A percentile compares a stretch with the other conserved stretches of the same genome.
phyloP scores from a whole-genome alignment of 2,888 invertebrate species.

The Rhopalosiphum nymphaeae region DNA sequence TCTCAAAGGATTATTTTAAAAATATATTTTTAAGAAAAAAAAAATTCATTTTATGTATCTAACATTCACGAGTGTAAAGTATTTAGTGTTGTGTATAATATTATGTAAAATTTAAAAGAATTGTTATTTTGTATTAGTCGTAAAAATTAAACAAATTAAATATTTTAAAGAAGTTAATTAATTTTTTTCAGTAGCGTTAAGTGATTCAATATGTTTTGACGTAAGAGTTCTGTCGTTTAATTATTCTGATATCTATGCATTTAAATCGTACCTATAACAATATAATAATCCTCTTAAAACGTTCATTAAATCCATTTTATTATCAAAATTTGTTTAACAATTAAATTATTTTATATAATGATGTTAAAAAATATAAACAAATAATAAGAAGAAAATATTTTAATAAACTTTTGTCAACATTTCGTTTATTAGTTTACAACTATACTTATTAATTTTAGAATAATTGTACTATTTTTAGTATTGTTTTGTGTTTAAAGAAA shows the following conservation, averaged over 20 bases:
- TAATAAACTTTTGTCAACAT: neutral
- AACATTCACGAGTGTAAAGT: neutral
- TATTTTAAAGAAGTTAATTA: neutral
- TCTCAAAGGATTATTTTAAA: neutral
- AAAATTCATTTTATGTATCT: neutral
- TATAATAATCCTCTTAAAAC: neutral
- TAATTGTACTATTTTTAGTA: neutral
- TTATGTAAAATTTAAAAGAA: neutral
- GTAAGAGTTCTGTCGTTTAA: neutral
- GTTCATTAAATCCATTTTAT: neutral
- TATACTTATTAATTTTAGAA: neutral
- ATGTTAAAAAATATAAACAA: neutral
- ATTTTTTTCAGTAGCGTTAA: neutral
- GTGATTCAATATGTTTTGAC: neutral
- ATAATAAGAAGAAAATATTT: neutral
- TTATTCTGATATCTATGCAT: neutral
- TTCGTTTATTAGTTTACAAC: neutral
- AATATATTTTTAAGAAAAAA: neutral
- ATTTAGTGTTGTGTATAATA: neutral
- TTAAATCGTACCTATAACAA: neutral
- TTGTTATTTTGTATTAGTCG: neutral
- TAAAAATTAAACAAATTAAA: neutral
- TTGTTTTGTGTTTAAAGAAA: neutral
- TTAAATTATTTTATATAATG: neutral
- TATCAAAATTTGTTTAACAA: neutral